phyloP scores from a whole-genome alignment of 2,113 vertebrate species.

The Brachyhypopomus gauderio region DNA sequence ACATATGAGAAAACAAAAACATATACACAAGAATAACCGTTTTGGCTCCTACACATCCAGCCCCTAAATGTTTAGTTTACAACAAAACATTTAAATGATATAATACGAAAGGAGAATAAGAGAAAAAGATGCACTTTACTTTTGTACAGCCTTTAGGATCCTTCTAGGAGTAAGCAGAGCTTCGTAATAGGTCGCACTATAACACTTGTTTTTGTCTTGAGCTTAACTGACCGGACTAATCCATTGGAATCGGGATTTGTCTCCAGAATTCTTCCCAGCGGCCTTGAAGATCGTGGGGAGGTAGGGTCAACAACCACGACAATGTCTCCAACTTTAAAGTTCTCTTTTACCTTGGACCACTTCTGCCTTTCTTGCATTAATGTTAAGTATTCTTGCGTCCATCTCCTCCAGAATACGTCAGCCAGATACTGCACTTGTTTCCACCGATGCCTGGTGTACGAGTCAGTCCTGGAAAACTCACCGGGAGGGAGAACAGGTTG shows the following conservation, averaged over 20 bases:
- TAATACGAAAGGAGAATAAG: no score
- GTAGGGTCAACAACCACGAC: slow-evolving; percentile 6
- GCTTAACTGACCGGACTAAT: slow-evolving; percentile 14
- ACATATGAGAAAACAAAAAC: no score
- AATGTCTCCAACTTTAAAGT: slow-evolving; percentile 22
- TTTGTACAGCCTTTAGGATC: no score
- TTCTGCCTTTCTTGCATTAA: slow-evolving; percentile 7
- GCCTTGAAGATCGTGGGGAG: slow-evolving; percentile 8
- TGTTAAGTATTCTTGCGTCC: background rate
- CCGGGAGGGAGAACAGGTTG: slow-evolving; percentile 4
- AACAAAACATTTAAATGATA: no score
- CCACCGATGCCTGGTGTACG: background rate
- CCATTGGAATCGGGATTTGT: background rate
- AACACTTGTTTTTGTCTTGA: slow-evolving; percentile 1
- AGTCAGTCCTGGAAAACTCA: slow-evolving; percentile 6
- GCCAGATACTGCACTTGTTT: background rate
- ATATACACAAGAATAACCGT: no score
- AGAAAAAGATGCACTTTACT: no score
- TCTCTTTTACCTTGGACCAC: background rate
- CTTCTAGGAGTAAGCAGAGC: slow-evolving; percentile 1
- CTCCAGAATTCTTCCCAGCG: background rate
- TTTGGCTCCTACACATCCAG: no score
- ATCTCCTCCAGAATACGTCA: slow-evolving; percentile 7
- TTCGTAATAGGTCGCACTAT: background rate
- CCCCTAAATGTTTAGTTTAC: no score